Conservation (phyloP, 2,797 vertebrate species). For the Triplophysa bombifrons region DNA sequence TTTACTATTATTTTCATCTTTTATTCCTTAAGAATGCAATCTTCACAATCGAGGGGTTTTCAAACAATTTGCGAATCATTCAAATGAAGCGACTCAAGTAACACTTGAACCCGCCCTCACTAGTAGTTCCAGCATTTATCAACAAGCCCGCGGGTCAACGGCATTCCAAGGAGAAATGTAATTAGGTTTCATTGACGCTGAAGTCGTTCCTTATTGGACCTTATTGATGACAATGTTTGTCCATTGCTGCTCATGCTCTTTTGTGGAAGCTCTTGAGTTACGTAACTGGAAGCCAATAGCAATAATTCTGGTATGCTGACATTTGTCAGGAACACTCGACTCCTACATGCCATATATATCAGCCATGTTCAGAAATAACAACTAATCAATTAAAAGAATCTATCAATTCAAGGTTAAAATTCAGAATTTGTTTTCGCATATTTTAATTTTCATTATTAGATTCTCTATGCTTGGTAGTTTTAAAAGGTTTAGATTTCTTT, state of each 20-base stretch:
- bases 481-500: not conserved
- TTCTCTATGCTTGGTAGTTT: not conserved
- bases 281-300: not conserved
- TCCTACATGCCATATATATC: not conserved
- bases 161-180: constrained; percentile 43
- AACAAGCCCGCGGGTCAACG: constrained; percentile 14
- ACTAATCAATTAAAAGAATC: not conserved
- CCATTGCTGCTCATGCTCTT: not conserved
- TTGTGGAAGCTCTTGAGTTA: constrained; percentile 3
- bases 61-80: not conserved
- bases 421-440: not conserved
- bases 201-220: constrained; percentile 23
- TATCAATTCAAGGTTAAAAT: not conserved
- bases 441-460: not conserved
- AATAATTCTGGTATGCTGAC: not conserved
- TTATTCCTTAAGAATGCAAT: not conserved
- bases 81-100: not conserved
- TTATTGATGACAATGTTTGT: constrained; percentile 36
- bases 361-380: not conserved
- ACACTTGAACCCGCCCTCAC: not conserved
- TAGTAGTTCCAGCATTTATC: not conserved
- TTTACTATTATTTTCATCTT: not conserved
- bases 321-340: not conserved
- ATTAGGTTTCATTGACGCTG: constrained; percentile 25
- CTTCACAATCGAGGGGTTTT: not conserved